A percentile compares a stretch with the other conserved stretches of the same genome.
Conservation (phyloP, 2,888 invertebrate genomes). For the Cryptosula pallasiana region DNA sequence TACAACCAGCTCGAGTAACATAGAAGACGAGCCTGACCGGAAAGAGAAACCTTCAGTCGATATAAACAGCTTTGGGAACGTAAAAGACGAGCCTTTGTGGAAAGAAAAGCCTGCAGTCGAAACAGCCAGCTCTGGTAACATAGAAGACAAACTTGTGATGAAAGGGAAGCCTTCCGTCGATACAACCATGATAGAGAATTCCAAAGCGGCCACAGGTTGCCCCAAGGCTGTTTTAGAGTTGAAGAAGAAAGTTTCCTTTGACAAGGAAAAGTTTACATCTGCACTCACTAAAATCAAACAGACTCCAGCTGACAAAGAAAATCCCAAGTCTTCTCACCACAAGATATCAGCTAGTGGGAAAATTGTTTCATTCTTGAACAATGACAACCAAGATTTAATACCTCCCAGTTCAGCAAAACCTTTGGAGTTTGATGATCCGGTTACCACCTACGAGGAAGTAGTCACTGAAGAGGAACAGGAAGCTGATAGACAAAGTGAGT, state of each 20-base stretch:
- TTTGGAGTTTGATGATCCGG: not conserved
- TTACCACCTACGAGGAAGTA: too few relatives aligned
- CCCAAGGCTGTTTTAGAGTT: not conserved
- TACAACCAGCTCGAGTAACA: too few relatives aligned
- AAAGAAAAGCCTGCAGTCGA: not conserved
- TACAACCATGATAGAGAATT: too few relatives aligned
- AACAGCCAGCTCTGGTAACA: too few relatives aligned
- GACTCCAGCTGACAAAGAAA: not conserved
- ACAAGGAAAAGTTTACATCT: not conserved
- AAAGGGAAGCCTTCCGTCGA: too few relatives aligned
- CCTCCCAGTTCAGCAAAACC: not conserved
- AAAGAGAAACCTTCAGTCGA: too few relatives aligned
- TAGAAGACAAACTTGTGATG: too few relatives aligned
- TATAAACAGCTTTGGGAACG: too few relatives aligned
- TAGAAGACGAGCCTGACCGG: too few relatives aligned
- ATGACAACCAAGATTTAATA: not conserved
- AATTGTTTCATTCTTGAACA: not conserved
- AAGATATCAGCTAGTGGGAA: not conserved
- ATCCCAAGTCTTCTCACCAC: not conserved
- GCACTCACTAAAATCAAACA: not conserved
- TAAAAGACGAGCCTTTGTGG: too few relatives aligned
- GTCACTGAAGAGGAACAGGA: not conserved
- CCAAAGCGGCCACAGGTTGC: too few relatives aligned
- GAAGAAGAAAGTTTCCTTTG: not conserved
- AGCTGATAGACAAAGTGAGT: too few relatives aligned